Conservation (phyloP, 2,797 vertebrate genomes). For the Borostomias antarcticus region DNA sequence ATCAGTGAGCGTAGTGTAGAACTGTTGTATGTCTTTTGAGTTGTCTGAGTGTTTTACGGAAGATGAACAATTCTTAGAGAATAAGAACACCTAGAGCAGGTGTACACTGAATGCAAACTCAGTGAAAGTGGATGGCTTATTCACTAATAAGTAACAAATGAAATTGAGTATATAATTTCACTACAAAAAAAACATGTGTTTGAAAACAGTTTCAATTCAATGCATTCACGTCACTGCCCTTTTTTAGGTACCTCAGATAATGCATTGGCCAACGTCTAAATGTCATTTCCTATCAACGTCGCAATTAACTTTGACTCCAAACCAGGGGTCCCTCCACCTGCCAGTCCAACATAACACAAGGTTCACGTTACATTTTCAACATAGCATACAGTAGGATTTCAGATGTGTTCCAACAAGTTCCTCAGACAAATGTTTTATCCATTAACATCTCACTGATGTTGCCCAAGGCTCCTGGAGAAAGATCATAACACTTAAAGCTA, state of each 20-base stretch:
- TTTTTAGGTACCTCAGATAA: not conserved
- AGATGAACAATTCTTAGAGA: not conserved
- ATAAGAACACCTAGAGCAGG: conserved; percentile 14
- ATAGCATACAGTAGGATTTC: conserved; percentile 19
- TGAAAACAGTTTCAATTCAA: not conserved
- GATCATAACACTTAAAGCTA: conserved; percentile 24
- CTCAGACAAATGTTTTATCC: conserved; percentile 30
- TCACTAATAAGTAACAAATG: not conserved
- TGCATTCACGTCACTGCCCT: not conserved
- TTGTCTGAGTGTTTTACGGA: not conserved
- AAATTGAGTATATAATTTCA: not conserved
- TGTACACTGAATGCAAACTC: not conserved
- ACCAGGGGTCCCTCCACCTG: conserved; percentile 10
- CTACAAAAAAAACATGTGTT: too few species aligned
- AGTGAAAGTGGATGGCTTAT: not conserved
- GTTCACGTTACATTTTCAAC: conserved; percentile 19
- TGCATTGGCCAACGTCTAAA: not conserved
- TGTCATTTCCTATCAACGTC: not conserved
- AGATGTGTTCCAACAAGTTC: conserved; percentile 5
- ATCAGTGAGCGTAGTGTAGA: not conserved
- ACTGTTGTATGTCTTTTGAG: conserved; percentile 5
- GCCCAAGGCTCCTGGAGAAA: conserved; percentile 6
- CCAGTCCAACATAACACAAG: conserved; percentile 10
- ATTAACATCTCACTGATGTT: conserved; percentile 35
- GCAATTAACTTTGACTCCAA: conserved; percentile 4